These are phyloP conservation scores for Zaprionus inermis DNA, from an alignment of 1,140 invertebrate species.

Conservation along the genomic window DNA sequence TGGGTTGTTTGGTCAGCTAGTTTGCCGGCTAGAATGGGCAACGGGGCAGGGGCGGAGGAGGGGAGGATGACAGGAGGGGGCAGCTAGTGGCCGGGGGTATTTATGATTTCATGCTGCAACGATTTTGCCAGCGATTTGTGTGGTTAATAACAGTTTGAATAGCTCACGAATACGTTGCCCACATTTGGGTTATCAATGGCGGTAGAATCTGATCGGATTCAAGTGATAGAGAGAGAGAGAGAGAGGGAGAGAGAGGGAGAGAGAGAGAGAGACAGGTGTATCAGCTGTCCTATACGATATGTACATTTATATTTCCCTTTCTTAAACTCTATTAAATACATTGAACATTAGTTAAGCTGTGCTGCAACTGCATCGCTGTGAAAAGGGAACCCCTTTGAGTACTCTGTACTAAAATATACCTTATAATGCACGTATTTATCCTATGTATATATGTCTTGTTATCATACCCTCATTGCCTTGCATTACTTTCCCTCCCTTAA, in stretches of 20 bases:
- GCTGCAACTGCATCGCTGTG: too few relatives aligned
- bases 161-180: conserved; percentile 25
- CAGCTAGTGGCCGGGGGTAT: conserved; percentile 22
- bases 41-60: neutral
- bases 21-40: neutral
- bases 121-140: conserved; percentile 46
- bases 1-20: conserved; percentile 80
- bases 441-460: neutral
- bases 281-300: neutral
- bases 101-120: conserved; percentile 77
- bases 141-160: conserved; percentile 24
- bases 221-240: neutral
- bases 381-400: too few relatives aligned
- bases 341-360: too few relatives aligned
- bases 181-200: conserved; percentile 34
- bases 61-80: neutral
- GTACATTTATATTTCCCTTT: neutral
- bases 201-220: conserved; percentile 1
- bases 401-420: too few relatives aligned
- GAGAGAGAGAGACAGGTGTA: neutral
- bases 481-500: neutral
- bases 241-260: neutral
- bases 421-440: neutral
- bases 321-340: too few relatives aligned
- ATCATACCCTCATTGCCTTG: neutral